Evolutionary conservation across 2,888 invertebrate genomes (phyloP).

Genomic region (Agrochola litura): DNA sequence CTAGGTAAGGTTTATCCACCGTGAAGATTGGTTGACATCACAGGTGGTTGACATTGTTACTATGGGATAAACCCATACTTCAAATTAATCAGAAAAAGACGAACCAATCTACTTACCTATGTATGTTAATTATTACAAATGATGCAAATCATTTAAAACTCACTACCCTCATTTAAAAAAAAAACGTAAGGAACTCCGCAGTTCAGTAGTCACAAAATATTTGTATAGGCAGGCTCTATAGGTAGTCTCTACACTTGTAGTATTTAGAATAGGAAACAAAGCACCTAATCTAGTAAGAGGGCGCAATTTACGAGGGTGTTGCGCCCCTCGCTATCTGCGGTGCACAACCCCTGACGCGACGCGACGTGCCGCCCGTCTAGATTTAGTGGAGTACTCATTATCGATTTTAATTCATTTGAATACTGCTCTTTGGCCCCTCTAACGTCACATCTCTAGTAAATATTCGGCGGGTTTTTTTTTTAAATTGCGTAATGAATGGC

Average conservation of each 20-base stretch:
- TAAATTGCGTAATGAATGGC: slow-evolving; percentile 45
- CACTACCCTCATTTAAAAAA: background rate
- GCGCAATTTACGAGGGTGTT: slow-evolving; percentile 71
- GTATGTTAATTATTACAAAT: background rate
- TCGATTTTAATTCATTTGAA: slow-evolving; percentile 75
- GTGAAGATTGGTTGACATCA: background rate
- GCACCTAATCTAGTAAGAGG: slow-evolving; percentile 75
- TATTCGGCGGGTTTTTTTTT: slow-evolving; percentile 51
- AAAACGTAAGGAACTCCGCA: slow-evolving; percentile 2
- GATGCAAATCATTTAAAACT: background rate
- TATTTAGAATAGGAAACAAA: slow-evolving; percentile 73
- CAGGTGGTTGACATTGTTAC: background rate
- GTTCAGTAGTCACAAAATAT: slow-evolving; percentile 49
- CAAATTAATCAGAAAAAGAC: background rate
- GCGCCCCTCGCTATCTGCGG: slow-evolving; percentile 62
- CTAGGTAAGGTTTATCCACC: background rate
- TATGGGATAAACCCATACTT: background rate
- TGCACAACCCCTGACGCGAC: slow-evolving; percentile 64
- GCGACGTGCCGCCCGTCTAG: slow-evolving; percentile 67
- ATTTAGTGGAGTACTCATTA: slow-evolving; percentile 71
- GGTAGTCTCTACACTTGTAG: slow-evolving; percentile 62
- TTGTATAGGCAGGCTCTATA: slow-evolving; percentile 43
- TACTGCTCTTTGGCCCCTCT: slow-evolving; percentile 58
- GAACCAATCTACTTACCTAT: background rate
- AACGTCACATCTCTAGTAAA: slow-evolving; percentile 48